phyloP scores from a whole-genome alignment of 2,797 vertebrate genomes.

The Coregonus ussuriensis region DNA sequence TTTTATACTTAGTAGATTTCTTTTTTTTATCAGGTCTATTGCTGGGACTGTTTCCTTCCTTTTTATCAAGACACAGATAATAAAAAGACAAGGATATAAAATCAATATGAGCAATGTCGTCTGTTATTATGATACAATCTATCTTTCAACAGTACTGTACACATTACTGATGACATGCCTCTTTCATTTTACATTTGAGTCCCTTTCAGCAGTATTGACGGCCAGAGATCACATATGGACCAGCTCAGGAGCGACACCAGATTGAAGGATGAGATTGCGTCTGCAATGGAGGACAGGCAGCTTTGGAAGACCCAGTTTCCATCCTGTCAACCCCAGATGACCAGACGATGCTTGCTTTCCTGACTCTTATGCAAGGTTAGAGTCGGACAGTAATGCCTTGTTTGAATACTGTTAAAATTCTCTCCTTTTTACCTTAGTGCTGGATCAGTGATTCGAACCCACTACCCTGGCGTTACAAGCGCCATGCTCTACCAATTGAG shows the following conservation, averaged over 20 bases:
- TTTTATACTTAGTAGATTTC: conserved; percentile 83
- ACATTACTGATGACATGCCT: too few species aligned
- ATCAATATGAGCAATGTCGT: background rate
- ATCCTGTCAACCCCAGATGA: too few species aligned
- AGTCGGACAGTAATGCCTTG: too few species aligned
- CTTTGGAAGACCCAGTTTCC: too few species aligned
- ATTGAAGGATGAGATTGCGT: too few species aligned
- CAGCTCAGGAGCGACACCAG: background rate
- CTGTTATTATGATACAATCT: background rate
- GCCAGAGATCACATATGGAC: background rate
- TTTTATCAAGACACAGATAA: conserved; percentile 88
- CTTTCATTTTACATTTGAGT: too few species aligned
- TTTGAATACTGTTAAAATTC: background rate
- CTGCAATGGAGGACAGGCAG: too few species aligned
- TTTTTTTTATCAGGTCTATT: conserved; percentile 85
- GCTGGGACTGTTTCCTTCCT: conserved; percentile 73
- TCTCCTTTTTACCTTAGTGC: background rate
- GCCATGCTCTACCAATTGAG: too few species aligned
- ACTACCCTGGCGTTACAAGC: too few species aligned
- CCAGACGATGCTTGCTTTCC: too few species aligned
- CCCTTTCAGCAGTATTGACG: too few species aligned
- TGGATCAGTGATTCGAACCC: too few species aligned
- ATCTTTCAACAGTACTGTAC: background rate
- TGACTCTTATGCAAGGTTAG: background rate
- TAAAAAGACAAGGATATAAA: conserved; percentile 81